Evolutionary conservation across 2,113 vertebrate genomes (phyloP).

Genomic region (Naja naja): DNA sequence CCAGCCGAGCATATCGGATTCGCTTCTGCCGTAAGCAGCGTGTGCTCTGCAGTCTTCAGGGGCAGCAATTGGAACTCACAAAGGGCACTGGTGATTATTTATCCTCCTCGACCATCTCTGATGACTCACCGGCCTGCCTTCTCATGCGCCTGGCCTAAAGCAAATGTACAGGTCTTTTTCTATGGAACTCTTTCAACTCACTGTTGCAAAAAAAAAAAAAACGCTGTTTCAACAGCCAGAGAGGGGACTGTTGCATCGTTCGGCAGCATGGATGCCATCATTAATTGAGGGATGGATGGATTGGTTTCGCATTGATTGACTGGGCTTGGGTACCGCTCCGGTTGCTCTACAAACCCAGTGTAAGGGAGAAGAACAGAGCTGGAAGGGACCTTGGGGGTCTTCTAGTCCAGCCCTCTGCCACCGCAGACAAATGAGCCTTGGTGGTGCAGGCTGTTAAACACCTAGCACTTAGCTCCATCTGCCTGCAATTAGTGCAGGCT

Average conservation of each 20-base stretch:
- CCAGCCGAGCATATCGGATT: not conserved
- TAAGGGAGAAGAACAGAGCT: not conserved
- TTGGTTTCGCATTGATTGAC: not conserved
- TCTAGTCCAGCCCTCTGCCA: too few species aligned
- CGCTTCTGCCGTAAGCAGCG: not conserved
- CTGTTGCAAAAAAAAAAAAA: not conserved
- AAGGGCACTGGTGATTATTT: not conserved
- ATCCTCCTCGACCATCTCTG: not conserved
- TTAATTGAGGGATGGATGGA: not conserved
- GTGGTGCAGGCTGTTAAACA: too few species aligned
- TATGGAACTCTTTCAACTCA: not conserved
- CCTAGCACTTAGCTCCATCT: too few species aligned
- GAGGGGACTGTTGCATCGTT: fast-evolving
- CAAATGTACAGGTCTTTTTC: not conserved
- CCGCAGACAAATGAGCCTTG: too few species aligned
- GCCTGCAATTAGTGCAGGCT: too few species aligned
- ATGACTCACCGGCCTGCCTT: not conserved
- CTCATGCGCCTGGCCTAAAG: not conserved
- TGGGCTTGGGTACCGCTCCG: not conserved
- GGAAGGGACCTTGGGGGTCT: too few species aligned
- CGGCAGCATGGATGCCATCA: not conserved
- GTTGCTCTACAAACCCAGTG: not conserved
- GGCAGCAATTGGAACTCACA: not conserved
- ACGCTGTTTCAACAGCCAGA: not conserved
- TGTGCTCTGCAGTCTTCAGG: not conserved